phyloP scores from a whole-genome alignment of 2,888 invertebrate species.

The Cantharis nigra region DNA sequence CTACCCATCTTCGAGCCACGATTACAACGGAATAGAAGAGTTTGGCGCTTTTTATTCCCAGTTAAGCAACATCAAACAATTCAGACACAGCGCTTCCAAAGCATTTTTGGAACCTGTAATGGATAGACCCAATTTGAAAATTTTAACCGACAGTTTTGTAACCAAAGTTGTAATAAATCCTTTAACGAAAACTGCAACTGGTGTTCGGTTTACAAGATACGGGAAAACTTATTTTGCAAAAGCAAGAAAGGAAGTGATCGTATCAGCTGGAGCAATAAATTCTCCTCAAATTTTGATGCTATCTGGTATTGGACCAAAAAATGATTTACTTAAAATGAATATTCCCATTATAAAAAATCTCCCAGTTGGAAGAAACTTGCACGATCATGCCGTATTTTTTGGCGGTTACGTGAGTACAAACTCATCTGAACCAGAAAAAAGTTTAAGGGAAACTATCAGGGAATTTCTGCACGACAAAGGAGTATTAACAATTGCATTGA shows the following conservation, averaged over 20 bases:
- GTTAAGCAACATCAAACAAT: conserved; percentile 69
- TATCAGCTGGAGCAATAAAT: conserved; percentile 78
- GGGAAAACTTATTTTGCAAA: conserved; percentile 57
- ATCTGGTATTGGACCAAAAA: conserved; percentile 74
- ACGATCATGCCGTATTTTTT: conserved; percentile 75
- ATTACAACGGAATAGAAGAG: conserved; percentile 68
- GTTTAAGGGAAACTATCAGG: conserved; percentile 19
- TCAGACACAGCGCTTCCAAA: conserved; percentile 75
- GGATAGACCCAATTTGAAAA: conserved; percentile 66
- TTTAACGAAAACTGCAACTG: conserved; percentile 61
- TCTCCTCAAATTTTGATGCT: conserved; percentile 83
- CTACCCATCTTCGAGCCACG: conserved; percentile 68
- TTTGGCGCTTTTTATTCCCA: conserved; percentile 71
- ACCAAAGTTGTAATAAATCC: conserved; percentile 69
- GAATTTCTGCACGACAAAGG: conserved; percentile 36
- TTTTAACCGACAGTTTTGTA: conserved; percentile 71
- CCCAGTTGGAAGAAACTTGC: conserved; percentile 76
- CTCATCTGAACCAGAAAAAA: conserved; percentile 20
- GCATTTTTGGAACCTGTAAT: conserved; percentile 74
- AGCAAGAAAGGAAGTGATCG: conserved; percentile 73
- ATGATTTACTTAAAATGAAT: conserved; percentile 61
- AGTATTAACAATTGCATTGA: conserved; percentile 36
- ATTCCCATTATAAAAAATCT: conserved; percentile 68
- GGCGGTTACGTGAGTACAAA: conserved; percentile 72
- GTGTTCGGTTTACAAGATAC: conserved; percentile 69